phyloP scores from a whole-genome alignment of 2,888 invertebrate genomes.

The Acleris sparsana region DNA sequence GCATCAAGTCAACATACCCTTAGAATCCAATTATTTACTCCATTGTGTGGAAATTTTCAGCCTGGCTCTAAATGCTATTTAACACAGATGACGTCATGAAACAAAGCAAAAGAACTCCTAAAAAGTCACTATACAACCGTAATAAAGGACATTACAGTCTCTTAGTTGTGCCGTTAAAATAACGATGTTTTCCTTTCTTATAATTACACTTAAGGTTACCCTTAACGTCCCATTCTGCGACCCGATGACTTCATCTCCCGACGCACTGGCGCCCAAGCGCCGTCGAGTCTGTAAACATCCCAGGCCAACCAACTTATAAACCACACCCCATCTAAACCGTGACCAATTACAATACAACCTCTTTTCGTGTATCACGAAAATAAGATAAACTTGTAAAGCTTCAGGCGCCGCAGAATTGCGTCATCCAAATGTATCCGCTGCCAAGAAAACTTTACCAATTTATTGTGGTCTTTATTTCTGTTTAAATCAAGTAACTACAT shows the following conservation, averaged over 20 bases:
- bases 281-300: constrained; percentile 54
- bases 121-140: too few relatives aligned
- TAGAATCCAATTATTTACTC: too few relatives aligned
- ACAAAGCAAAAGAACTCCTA: too few relatives aligned
- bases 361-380: not conserved
- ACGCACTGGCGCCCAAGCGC: constrained; percentile 47
- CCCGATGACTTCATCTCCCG: constrained; percentile 36
- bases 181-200: constrained; percentile 1
- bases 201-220: constrained; percentile 1
- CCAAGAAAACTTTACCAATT: constrained; percentile 53
- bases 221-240: not conserved
- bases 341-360: not conserved
- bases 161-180: not conserved
- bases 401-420: constrained; percentile 54
- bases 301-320: constrained; percentile 37
- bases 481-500: constrained; percentile 37
- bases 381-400: constrained; percentile 10
- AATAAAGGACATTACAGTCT: not conserved
- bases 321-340: constrained; percentile 8
- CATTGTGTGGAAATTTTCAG: too few relatives aligned
- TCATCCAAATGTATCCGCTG: constrained; percentile 52
- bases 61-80: too few relatives aligned
- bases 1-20: too few relatives aligned
- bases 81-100: too few relatives aligned
- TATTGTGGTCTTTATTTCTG: constrained; percentile 44